These are phyloP conservation scores for Takifugu flavidus DNA, from an alignment of 2,113 vertebrate species.

Conservation along the genomic window DNA sequence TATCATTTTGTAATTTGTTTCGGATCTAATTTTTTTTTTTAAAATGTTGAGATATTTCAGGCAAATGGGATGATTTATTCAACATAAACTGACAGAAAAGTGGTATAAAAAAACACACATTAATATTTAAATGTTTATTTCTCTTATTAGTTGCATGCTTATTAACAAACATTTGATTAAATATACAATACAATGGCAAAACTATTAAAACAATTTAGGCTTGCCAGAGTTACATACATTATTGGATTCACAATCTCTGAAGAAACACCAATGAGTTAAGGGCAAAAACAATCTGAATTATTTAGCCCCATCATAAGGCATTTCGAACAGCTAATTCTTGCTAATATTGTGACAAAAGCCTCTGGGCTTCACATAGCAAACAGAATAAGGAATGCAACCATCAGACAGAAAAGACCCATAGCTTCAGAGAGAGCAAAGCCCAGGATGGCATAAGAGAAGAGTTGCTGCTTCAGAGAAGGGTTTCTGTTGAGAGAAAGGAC, in stretches of 20 bases:
- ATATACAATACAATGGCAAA: constrained; percentile 82
- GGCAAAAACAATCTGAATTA: constrained; percentile 10
- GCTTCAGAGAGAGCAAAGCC: constrained; percentile 98
- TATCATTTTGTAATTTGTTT: too few relatives aligned
- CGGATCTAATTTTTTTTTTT: neutral
- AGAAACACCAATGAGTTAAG: constrained; percentile 32
- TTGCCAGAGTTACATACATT: constrained; percentile 81
- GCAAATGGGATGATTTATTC: neutral
- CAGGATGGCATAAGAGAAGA: constrained; percentile 98
- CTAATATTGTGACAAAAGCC: constrained; percentile 34
- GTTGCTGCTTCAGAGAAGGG: constrained; percentile 98
- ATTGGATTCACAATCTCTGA: constrained; percentile 61
- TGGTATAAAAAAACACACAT: neutral
- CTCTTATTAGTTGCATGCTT: constrained; percentile 61
- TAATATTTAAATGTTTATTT: constrained; percentile 71
- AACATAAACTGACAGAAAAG: neutral
- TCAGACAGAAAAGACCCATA: constrained; percentile 99
- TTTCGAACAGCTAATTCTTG: constrained; percentile 53
- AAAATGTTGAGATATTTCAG: neutral
- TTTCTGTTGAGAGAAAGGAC: constrained; percentile 79
- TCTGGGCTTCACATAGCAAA: constrained; percentile 89
- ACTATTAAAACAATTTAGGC: constrained; percentile 36
- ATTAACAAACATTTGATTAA: constrained; percentile 82
- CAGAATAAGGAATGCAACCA: constrained; percentile 98
- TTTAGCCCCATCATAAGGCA: constrained; percentile 18